Base-by-base conservation (phyloP, 1,140 invertebrate genomes). In the Laupala kohalensis region DNA sequence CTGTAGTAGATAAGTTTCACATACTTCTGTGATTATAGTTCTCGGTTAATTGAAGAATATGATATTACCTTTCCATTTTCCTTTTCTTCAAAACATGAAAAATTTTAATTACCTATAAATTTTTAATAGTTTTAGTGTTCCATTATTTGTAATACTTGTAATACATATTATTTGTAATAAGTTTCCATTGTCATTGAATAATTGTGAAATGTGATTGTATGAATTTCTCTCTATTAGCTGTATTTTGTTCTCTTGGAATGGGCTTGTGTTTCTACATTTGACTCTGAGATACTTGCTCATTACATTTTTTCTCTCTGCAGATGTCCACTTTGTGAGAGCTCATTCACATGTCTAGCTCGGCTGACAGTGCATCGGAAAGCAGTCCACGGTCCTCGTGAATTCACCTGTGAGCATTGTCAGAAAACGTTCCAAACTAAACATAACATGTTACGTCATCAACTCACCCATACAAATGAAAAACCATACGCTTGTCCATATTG, bases 391-490 rank as follows among this genome's bases (percentile, higher is more conserved):
- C 73, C 73, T 6, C 67, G 73, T 12, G 25, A 68, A 24, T 74
- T 74, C 65, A 29, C 64, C n/a, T 76, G 75, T 30, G 23, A 37
- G 6, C 29, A 74, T 4, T 76, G 75, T 69, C 6, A 66, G 23
- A 75, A 72, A n/a, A 69, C 64, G 2, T 75, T 76, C 67, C 71
- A 71, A 68, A 76, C 74, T n/a, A 75, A 74, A 29, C 70, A 75
- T 26, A 74, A 81, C 71, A 70, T 81, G 26, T 77, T 76, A 68
- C 73, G 80, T 5, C 80, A 81, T 73, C 73, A 77, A 74, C 75
- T 80, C 75, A 77, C 79, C 25, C 80, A 81, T 64, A 79, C 80
- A 13, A 79, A 79, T 27, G 78, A 78, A 64, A 77, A 76, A 62
- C 80, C 80, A 1, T 76, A 67, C 64, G 29, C 67, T 12, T 76